Base-by-base conservation (phyloP, 64 coral and sea anemone genomes). In the Actinia tenebrosa region DNA sequence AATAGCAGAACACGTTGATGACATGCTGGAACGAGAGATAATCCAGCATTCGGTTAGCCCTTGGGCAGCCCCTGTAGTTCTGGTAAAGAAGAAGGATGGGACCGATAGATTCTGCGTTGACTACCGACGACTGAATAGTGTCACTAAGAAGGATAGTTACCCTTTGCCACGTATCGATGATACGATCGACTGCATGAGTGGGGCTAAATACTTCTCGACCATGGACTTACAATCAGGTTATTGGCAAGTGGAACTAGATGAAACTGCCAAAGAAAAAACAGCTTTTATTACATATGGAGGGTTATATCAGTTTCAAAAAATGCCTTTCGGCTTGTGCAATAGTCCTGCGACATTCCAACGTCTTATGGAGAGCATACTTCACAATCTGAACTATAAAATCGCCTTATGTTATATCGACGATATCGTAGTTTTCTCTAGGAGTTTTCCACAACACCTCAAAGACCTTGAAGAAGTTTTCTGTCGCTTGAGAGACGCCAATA, bases 71-170 rank as follows among this genome's bases (percentile, higher is more conserved):
- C 89, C 93, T 0, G 77, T 92, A 2, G 71, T 95, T 7, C 18
- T 95, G 1, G 93, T 92, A 2, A 68, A 44, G 1, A 95, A 95
- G 23, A 66, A 84, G 1, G 93, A 95, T 22, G 87, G 87, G 3
- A 86, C 68, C 3, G 50, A 68, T 2, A 45, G 93, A n/a, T 92
- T 94, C 84, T 59, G 84, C n/a, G 22, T 19, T 1, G 83, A 86
- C 22, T 86, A 79, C 17, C 71, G 84, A 3, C 58, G 45, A 23
- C 18, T 91, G 0, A 95, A 87, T 46, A 22, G 30, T 10, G 11
- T 87, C 0, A 91, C 93, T 7, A 81, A 42, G 20, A 60, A 86
- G 19, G 93, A 95, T 7, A 56, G 82, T 0, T 95, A 81, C 10
- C 89, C 93, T 0, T 15, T 95, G 2, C 89, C 89, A 5, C 18